Evolutionary conservation across 35 echinoderm and acorn worm genomes (phyloP).

Genomic region (Stichopus chloronotus): DNA sequence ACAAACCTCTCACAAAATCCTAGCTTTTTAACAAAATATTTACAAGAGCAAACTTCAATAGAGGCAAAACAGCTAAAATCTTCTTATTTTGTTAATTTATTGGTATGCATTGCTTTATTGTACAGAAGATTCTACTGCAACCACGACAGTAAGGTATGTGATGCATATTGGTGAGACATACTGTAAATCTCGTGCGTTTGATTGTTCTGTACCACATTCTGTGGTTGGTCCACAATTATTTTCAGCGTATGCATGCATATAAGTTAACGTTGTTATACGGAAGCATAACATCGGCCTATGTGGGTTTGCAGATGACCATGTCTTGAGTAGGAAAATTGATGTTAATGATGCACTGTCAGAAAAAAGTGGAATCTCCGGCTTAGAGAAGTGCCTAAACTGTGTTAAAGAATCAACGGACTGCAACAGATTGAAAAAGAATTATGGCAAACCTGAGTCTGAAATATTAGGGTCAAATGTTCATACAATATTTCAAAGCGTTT

Average conservation of each 20-base stretch:
- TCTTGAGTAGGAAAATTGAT: constrained; percentile 18
- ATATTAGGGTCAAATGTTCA: background rate
- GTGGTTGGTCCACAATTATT: constrained; percentile 31
- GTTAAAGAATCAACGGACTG: constrained; percentile 33
- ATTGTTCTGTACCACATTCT: constrained; percentile 8
- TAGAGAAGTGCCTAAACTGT: constrained; percentile 16
- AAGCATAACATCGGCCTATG: background rate
- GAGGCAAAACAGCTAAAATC: too few species aligned
- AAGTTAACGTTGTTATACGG: background rate
- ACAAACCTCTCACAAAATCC: too few species aligned
- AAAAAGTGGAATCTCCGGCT: background rate
- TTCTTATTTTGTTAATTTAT: too few species aligned
- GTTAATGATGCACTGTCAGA: constrained; percentile 10
- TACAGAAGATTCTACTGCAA: too few species aligned
- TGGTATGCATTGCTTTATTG: too few species aligned
- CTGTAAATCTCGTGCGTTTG: background rate
- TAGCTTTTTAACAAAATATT: too few species aligned
- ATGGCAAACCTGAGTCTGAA: constrained; percentile 17
- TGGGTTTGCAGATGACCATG: background rate
- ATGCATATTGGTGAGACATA: constrained; percentile 14
- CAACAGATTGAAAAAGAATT: background rate
- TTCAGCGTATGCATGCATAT: background rate
- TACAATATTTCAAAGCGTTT: constrained; percentile 2
- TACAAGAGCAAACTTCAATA: too few species aligned
- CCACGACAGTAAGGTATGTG: too few species aligned